These are phyloP conservation scores for Liodrosophila aerea DNA, from an alignment of 2,888 invertebrate species.

Conservation along the genomic window DNA sequence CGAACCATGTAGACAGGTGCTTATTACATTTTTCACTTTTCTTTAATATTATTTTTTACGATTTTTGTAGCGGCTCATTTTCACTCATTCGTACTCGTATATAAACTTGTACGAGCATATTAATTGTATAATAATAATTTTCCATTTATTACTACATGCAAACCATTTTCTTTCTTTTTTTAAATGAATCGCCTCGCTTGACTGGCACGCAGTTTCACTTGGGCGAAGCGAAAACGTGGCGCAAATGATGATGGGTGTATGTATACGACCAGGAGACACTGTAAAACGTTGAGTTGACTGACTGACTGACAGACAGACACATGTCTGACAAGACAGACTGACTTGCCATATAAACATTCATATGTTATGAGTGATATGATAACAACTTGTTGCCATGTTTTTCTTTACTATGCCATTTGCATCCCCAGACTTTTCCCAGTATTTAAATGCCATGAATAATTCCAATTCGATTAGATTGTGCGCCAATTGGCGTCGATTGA, in stretches of 20 bases:
- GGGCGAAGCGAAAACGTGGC: constrained; percentile 44
- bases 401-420: too few species aligned
- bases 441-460: constrained; percentile 51
- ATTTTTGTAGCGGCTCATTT: constrained; percentile 19
- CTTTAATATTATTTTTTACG: too few species aligned
- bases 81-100: constrained; percentile 6
- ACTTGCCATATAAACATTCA: neutral
- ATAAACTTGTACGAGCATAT: constrained; percentile 26
- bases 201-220: constrained; percentile 70
- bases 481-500: constrained; percentile 54
- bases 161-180: constrained; percentile 73
- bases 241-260: constrained; percentile 47
- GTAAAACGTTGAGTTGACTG: constrained; percentile 2
- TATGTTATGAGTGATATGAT: neutral
- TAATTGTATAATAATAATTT: constrained; percentile 72
- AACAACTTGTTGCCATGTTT: constrained; percentile 5
- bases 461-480: constrained; percentile 59
- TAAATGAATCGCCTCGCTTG: constrained; percentile 68
- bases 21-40: constrained; percentile 13
- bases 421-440: neutral
- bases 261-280: constrained; percentile 8
- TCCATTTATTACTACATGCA: constrained; percentile 64
- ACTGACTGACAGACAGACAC: constrained; percentile 25
- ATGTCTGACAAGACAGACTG: constrained; percentile 1
- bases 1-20: constrained; percentile 56